A percentile compares a stretch with the other conserved stretches of the same genome.
phyloP scores from a whole-genome alignment of 2,113 vertebrate species.

The Neogobius melanostomus region DNA sequence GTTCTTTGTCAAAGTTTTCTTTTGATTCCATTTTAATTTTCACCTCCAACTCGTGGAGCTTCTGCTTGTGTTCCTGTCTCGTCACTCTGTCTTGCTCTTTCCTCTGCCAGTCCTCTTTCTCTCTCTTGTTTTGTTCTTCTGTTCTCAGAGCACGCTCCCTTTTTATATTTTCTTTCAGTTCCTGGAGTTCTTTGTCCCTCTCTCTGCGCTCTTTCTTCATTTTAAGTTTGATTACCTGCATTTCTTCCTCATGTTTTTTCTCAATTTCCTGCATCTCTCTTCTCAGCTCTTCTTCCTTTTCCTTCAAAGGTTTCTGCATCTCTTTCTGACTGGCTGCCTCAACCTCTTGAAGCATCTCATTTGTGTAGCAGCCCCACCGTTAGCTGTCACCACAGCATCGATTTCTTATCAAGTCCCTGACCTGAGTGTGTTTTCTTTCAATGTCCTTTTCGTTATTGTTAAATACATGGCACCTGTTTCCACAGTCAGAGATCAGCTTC shows the following conservation, averaged over 20 bases:
- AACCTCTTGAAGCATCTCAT: not conserved
- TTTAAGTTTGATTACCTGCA: not conserved
- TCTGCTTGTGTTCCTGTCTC: not conserved
- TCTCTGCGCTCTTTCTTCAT: not conserved
- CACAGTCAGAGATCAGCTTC: constrained; percentile 13
- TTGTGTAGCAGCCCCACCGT: not conserved
- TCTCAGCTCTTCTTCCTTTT: not conserved
- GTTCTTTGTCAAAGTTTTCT: not conserved
- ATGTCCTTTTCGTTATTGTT: not conserved
- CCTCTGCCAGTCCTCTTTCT: not conserved
- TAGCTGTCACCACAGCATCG: not conserved
- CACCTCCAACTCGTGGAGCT: not conserved
- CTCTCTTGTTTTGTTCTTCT: not conserved
- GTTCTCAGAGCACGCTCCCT: not conserved
- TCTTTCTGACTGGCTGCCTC: not conserved
- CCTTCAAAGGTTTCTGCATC: not conserved
- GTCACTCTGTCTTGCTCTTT: not conserved
- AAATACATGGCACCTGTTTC: constrained; percentile 13
- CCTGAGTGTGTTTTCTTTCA: not conserved
- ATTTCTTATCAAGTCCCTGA: not conserved
- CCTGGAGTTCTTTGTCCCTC: not conserved
- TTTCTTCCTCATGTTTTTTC: not conserved
- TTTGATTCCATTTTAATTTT: not conserved
- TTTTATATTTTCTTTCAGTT: not conserved
- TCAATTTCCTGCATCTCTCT: not conserved